Percentiles rank a stretch among this genome's conserved stretches.
phyloP scores from a whole-genome alignment of 2,797 vertebrate species.

The Sphaeramia orbicularis region DNA sequence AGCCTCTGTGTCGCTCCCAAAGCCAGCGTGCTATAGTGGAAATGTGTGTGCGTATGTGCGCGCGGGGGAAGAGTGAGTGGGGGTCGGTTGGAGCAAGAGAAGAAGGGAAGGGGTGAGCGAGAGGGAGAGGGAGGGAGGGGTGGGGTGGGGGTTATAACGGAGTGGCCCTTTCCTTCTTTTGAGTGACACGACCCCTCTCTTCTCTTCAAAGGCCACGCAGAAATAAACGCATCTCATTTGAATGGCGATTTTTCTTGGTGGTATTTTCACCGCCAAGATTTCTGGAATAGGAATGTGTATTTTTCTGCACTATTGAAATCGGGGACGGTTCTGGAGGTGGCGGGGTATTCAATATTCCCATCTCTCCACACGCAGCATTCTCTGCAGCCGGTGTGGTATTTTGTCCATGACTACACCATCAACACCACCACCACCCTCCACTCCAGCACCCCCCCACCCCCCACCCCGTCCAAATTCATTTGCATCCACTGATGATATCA shows the following conservation, averaged over 20 bases:
- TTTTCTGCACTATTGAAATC: constrained; percentile 74
- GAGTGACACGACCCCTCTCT: constrained; percentile 88
- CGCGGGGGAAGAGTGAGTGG: constrained; percentile 65
- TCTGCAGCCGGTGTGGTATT: constrained; percentile 78
- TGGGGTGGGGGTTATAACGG: constrained; percentile 65
- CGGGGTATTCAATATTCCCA: constrained; percentile 76
- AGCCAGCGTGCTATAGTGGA: constrained; percentile 76
- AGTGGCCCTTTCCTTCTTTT: constrained; percentile 83
- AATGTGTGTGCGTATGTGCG: constrained; percentile 63
- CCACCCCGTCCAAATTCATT: constrained; percentile 79
- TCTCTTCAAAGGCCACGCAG: constrained; percentile 86
- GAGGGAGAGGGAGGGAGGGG: constrained; percentile 39
- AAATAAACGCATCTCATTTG: constrained; percentile 83
- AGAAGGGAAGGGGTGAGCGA: constrained; percentile 63
- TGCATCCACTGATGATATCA: constrained; percentile 88
- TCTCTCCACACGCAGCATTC: constrained; percentile 76
- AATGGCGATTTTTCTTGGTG: constrained; percentile 77
- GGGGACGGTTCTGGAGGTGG: constrained; percentile 67
- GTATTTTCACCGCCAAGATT: constrained; percentile 74
- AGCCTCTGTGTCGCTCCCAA: constrained; percentile 77
- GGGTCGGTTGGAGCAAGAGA: constrained; percentile 68
- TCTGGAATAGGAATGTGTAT: constrained; percentile 73
- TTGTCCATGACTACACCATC: constrained; percentile 75
- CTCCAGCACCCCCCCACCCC: constrained; percentile 34
- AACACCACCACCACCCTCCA: constrained; percentile 12